Evolutionary conservation across 2,888 invertebrate genomes (phyloP), one percentile per base, ranked within the genome.

Genomic region (Ophioninae sp.): DNA sequence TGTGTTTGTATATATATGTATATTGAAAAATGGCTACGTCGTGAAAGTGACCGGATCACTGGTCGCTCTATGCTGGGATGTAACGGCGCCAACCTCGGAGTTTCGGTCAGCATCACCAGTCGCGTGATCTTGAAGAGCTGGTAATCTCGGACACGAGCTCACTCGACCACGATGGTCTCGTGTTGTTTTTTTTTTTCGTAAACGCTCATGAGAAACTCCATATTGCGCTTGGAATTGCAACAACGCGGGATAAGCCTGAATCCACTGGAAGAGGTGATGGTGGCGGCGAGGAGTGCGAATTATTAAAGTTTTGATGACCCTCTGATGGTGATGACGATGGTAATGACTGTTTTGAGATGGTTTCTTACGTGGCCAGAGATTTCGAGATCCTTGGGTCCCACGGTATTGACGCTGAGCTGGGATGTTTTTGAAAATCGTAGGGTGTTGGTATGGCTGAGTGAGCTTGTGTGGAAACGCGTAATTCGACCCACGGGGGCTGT

Each of bases 401-500:
- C 64, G 21, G 30, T 61, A n/a, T 20, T 59, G 20, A 7, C 0
- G 8, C 30, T 62, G 41, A 20, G 23, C 57, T 44, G 57, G 8
- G 44, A 23, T 59, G 68, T 61, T 23, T 39, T 75, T 41, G 7
- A 20, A 79, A 50, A 56, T 44, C 50, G 57, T 41, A 23, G 8
- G 56, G 20, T n/a, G n/a, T 50, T 21, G 7, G 30, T 37, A 30
- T 30, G 6, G 39, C 5, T 67, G n/a, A 6, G n/a, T 67, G 21
- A 50, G 50, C 0, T 0, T 8, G 23, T 70, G n/a, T n/a, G 50
- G 69, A 10, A 80, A 56, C 64, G 44, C 83, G 86, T 86, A 86
- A 86, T 75, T 84, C 65, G 82, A 86, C 21, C 81, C 69, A 62
- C 61, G 79, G 6, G 64, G 70, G 64, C 56, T 84, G 75, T 82